Percentiles rank a stretch among this genome's conserved stretches.
Conservation (phyloP, 1,140 invertebrate species). For the Matsumurasca onukii region DNA sequence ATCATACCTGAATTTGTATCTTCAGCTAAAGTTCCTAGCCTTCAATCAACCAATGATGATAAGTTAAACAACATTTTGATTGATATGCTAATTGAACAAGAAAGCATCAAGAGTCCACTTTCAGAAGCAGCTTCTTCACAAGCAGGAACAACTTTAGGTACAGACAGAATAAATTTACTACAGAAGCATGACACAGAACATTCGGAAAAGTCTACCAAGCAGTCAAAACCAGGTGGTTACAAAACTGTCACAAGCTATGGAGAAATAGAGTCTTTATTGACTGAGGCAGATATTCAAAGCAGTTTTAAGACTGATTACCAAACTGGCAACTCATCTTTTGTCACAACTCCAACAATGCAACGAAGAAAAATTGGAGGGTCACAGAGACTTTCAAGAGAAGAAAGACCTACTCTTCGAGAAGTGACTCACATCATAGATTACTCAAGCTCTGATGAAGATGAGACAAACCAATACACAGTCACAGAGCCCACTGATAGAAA, state of each 20-base stretch:
- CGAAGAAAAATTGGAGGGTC: slow-evolving; percentile 39
- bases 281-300: background rate
- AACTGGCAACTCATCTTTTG: slow-evolving; percentile 13
- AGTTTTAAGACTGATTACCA: background rate
- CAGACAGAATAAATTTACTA: background rate
- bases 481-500: slow-evolving; percentile 37
- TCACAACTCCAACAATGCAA: slow-evolving; percentile 38
- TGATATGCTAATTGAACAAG: slow-evolving; percentile 41
- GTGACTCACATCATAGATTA: slow-evolving; percentile 35
- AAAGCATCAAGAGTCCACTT: slow-evolving; percentile 35
- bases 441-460: slow-evolving; percentile 35
- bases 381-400: slow-evolving; percentile 37
- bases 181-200: too few relatives aligned
- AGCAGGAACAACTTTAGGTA: too few relatives aligned
- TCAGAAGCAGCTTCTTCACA: background rate
- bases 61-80: slow-evolving; percentile 37
- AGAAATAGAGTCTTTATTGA: slow-evolving; percentile 18
- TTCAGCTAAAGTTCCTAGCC: too few relatives aligned
- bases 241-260: background rate
- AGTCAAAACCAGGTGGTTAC: too few relatives aligned
- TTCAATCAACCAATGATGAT: slow-evolving; percentile 43
- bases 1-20: too few relatives aligned
- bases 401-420: slow-evolving; percentile 38
- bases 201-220: too few relatives aligned
- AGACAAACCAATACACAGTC: slow-evolving; percentile 33